Base-by-base conservation (phyloP, 1,140 invertebrate species). In the Drosophila obscura region DNA sequence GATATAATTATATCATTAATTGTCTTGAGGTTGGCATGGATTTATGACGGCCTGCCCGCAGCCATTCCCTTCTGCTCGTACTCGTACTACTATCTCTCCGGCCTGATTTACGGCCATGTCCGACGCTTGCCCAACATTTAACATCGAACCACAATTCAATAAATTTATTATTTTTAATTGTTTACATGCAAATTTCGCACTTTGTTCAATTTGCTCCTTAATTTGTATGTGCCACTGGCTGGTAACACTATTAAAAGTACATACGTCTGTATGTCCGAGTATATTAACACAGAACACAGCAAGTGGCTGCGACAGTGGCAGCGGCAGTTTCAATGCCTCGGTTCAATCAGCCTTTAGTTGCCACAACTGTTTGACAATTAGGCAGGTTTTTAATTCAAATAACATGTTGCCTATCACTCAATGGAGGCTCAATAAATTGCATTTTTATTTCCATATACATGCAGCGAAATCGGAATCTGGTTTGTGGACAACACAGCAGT, bases 1-100 rank as follows among this genome's bases (percentile, higher is more conserved):
- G 49, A 69, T 69, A 74, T 74, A 80, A 80, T 85, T 77, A 81
- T 50, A 24, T 46, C 46, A 68, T 64, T 80, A 85, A 85, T 85
- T 85, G 64, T 73, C 62, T 60, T 57, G 46, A 48, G 49, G 57
- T 52, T 45, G 49, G 44, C n/a, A 43, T 35, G 53, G 13, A 81
- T 77, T 81, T 77, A 87, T 81, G 49, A 59, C 16, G 5, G 22
- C 19, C 55, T 51, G 22, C 60, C 55, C 44, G 72, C 65, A 48
- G 50, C 22, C 15, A 57, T 57, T 39, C 45, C 16, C 24, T 43
- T 49, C 28, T 57, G 24, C 59, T 59, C 46, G 26, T 6, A 26
- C 26, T 26, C 26, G 6, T 28, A 2, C 28, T 28, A 3, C 8
- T 75, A 67, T 60, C 52, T 67, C 44, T 56, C 19, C 24, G 26